Conservation (phyloP, 2,888 invertebrate genomes). For the Hirtodrosophila confusa region DNA sequence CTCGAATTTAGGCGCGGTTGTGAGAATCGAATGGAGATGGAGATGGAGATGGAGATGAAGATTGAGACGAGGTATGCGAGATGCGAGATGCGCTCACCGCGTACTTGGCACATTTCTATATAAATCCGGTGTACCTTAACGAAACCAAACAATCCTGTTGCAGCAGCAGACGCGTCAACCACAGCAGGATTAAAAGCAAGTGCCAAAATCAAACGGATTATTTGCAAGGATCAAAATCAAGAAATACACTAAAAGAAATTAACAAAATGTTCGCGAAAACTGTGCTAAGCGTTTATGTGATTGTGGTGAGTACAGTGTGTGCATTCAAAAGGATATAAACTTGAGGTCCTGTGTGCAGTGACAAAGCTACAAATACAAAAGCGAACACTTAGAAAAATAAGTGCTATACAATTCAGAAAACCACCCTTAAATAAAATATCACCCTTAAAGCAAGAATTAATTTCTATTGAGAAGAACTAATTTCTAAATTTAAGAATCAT, state of each 20-base stretch:
- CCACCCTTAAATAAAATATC: too few species aligned
- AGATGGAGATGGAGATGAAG: not conserved
- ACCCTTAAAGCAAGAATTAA: too few species aligned
- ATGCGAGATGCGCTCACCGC: conserved; percentile 44
- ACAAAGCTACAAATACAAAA: not conserved
- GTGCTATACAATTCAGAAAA: too few species aligned
- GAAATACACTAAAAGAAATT: not conserved
- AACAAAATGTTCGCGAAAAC: conserved; percentile 71
- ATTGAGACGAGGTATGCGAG: conserved; percentile 16
- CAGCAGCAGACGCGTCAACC: conserved; percentile 75
- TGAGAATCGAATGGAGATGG: conserved; percentile 46
- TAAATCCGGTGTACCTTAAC: conserved; percentile 72
- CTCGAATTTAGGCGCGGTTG: conserved; percentile 53
- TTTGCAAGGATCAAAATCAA: conserved; percentile 20
- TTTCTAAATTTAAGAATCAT: too few species aligned
- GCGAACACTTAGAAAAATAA: too few species aligned
- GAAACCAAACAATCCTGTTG: conserved; percentile 83
- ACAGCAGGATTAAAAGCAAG: conserved; percentile 70
- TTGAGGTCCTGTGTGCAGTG: conserved; percentile 26
- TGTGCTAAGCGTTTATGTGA: conserved; percentile 62
- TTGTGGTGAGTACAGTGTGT: conserved; percentile 78
- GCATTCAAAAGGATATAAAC: conserved; percentile 9
- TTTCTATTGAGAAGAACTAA: too few species aligned
- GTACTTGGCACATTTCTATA: conserved; percentile 72
- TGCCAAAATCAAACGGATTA: conserved; percentile 35